Conservation (phyloP, 1,140 invertebrate genomes). For the Anastatus disparis region DNA sequence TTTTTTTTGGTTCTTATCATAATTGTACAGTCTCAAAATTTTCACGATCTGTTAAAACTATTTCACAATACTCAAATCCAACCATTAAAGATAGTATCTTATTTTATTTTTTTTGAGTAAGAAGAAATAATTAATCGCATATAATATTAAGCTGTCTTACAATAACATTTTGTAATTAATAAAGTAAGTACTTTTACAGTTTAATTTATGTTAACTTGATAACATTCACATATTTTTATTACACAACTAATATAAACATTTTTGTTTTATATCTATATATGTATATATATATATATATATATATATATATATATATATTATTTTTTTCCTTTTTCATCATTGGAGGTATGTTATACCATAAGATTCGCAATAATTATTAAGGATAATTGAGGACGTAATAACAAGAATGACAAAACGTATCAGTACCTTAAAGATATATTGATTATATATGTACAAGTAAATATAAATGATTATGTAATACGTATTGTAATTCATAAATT, state of each 20-base stretch:
- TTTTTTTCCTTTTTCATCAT: not conserved
- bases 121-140: slow-evolving; percentile 12
- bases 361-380: slow-evolving; percentile 16
- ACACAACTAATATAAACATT: too few relatives aligned
- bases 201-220: slow-evolving; percentile 21
- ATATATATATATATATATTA: not conserved
- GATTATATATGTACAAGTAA: slow-evolving; percentile 24
- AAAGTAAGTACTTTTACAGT: slow-evolving; percentile 22
- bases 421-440: slow-evolving; percentile 27
- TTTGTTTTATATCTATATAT: slow-evolving; percentile 34
- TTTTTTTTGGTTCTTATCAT: not conserved
- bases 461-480: slow-evolving; percentile 21
- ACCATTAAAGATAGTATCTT: not conserved
- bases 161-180: slow-evolving; percentile 20
- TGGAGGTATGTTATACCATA: not conserved
- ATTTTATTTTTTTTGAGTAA: not conserved
- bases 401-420: slow-evolving; percentile 23
- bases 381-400: slow-evolving; percentile 6
- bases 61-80: slow-evolving; percentile 14
- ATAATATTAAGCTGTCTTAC: slow-evolving; percentile 25
- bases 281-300: slow-evolving; percentile 35
- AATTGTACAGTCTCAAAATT: slow-evolving; percentile 19
- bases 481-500: slow-evolving; percentile 15
- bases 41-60: slow-evolving; percentile 11
- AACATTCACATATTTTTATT: slow-evolving; percentile 31